These are phyloP conservation scores for Whitmania pigra DNA, from an alignment of 1,140 invertebrate species.

Conservation along the genomic window DNA sequence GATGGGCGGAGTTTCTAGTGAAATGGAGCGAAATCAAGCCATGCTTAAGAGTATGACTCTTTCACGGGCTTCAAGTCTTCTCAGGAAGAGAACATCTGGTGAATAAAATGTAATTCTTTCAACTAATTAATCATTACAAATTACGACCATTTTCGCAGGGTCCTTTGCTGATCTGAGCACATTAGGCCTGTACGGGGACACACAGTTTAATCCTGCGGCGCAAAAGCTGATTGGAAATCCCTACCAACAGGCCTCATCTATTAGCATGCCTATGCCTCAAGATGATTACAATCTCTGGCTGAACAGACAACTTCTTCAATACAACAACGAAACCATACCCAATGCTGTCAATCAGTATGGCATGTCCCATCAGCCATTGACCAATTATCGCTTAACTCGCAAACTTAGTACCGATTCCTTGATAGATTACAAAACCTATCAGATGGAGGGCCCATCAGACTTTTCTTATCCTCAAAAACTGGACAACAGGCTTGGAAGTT, in stretches of 20 bases:
- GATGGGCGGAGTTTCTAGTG: not conserved
- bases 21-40: not conserved
- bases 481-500: slow-evolving; percentile 11
- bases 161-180: slow-evolving; percentile 7
- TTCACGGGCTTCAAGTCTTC: slow-evolving; percentile 8
- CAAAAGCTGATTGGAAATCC: not conserved
- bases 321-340: not conserved
- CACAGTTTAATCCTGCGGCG: not conserved
- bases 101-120: not conserved
- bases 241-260: not conserved
- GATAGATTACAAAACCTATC: slow-evolving; percentile 48
- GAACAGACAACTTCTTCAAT: slow-evolving; percentile 2
- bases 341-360: too few species aligned
- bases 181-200: not conserved
- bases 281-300: slow-evolving; percentile 7
- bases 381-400: slow-evolving; percentile 50
- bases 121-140: not conserved
- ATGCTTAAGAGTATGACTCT: slow-evolving; percentile 8
- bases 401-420: slow-evolving; percentile 33
- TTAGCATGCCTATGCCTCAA: not conserved
- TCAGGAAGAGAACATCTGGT: slow-evolving; percentile 8
- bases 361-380: not conserved
- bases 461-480: slow-evolving; percentile 26
- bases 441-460: slow-evolving; percentile 49
- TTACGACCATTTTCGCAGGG: not conserved